Evolutionary conservation across 2,113 vertebrate species (phyloP).

Genomic region (Gavia stellata): DNA sequence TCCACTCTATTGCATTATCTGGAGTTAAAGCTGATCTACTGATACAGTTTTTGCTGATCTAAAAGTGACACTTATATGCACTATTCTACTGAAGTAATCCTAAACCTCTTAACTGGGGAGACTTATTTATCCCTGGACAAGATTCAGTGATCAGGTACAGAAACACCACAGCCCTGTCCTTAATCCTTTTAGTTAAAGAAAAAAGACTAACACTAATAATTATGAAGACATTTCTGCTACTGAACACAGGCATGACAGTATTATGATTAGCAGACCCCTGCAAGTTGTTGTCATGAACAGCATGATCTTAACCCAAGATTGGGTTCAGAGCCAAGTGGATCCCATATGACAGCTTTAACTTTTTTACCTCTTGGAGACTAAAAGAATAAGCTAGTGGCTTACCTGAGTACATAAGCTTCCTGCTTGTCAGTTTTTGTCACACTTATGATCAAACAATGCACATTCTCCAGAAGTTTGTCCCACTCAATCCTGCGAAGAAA

Average conservation of each 20-base stretch:
- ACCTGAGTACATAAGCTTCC: conserved; percentile 99
- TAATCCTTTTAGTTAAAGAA: background rate
- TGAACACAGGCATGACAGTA: background rate
- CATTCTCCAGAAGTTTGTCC: conserved; percentile 99
- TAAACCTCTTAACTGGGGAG: background rate
- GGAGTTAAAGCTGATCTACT: background rate
- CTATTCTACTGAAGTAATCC: background rate
- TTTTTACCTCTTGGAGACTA: background rate
- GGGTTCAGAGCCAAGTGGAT: background rate
- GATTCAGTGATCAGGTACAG: background rate
- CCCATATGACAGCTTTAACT: background rate
- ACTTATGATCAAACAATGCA: conserved; percentile 99
- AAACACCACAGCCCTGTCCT: background rate
- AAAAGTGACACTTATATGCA: background rate
- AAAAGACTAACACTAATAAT: background rate
- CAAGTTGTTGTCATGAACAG: background rate
- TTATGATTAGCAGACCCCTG: background rate
- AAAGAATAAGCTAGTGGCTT: conserved; percentile 20
- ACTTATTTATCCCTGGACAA: background rate
- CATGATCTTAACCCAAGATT: background rate
- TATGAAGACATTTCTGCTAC: background rate
- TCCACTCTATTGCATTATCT: background rate
- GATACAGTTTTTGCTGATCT: background rate
- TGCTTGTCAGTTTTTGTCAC: conserved; percentile 99
- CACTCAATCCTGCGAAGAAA: conserved; percentile 88